These are phyloP conservation scores for Siderastrea radians DNA, from an alignment of 92 coral and sea anemone genomes.

Conservation along the genomic window DNA sequence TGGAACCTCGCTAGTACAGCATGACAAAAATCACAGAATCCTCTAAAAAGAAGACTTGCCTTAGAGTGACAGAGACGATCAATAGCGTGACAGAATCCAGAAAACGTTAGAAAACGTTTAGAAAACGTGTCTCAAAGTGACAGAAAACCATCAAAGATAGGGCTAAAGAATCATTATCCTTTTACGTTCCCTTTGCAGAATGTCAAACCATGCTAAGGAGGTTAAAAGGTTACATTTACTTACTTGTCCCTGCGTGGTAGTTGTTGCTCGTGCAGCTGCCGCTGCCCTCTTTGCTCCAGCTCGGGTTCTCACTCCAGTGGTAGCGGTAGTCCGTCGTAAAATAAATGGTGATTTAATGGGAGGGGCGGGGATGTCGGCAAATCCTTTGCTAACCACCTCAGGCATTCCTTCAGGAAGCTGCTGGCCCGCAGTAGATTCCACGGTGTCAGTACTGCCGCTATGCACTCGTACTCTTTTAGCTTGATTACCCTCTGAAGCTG, in stretches of 20 bases:
- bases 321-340: slow-evolving; percentile 74
- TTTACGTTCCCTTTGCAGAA: too few species aligned
- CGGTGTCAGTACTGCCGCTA: slow-evolving; percentile 56
- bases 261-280: slow-evolving; percentile 29
- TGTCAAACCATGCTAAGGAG: too few species aligned
- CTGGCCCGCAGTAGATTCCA: slow-evolving; percentile 28
- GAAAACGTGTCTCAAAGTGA: too few species aligned
- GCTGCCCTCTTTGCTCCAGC: slow-evolving; percentile 41
- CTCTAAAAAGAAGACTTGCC: too few species aligned
- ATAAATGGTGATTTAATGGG: slow-evolving; percentile 79
- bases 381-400: slow-evolving; percentile 81
- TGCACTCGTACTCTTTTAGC: slow-evolving; percentile 69
- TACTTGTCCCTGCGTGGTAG: neutral
- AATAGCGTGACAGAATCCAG: too few species aligned
- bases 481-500: slow-evolving; percentile 35
- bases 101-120: too few species aligned
- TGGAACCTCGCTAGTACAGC: too few species aligned
- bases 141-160: too few species aligned
- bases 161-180: too few species aligned
- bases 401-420: slow-evolving; percentile 69
- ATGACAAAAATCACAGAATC: too few species aligned
- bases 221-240: neutral
- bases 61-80: too few species aligned
- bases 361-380: slow-evolving; percentile 71
- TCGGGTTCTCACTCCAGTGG: slow-evolving; percentile 52